Base-by-base conservation (phyloP, 2,797 vertebrate species). In the Siniperca obscura region DNA sequence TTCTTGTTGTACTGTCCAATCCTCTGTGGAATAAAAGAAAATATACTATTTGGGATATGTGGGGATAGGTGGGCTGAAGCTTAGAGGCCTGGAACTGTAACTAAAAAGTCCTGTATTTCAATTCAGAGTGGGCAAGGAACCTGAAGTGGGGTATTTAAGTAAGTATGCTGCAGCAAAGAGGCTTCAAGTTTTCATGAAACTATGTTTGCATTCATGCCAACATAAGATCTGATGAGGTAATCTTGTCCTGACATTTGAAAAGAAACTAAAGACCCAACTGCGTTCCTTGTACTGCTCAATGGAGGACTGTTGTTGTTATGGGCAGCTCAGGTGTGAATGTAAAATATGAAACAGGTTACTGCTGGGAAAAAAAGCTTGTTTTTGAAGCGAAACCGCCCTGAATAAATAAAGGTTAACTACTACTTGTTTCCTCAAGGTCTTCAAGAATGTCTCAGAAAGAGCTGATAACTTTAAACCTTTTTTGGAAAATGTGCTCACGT, bases 371-470 rank as follows among this genome's bases (percentile, higher is more conserved):
- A 53, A 38, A 38, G 22, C 11, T 16, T 21, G 48, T 64, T 74
- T 69, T 21, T 36, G 13, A 74, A 42, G n/a, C 1, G 0, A 72
- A 55, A 57, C 74, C 80, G 50, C 80, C 76, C 68, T 84, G 76
- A 42, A 74, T 44, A 68, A 76, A 84, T 36, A 74, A 11, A 44
- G 34, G 46, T 60, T 2, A 70, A 79, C 48, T 57, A 30, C 59
- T 1, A 40, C 62, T 65, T 19, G 66, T 78, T 83, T 69, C 74
- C 80, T 40, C 12, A 14, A 27, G 48, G 6, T 11, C 22, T 61
- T 10, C 17, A 6, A 76, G 27, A 59, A 42, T 1, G 19, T 64
- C 50, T 34, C 1, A 67, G 11, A 80, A 34, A 62, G 3, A 69
- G 68, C 7, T 1, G 53, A 34, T 5, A 2, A 70, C 30, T 21